These are phyloP conservation scores for Eudemis profundana DNA, from an alignment of 2,888 invertebrate genomes.

Conservation along the genomic window DNA sequence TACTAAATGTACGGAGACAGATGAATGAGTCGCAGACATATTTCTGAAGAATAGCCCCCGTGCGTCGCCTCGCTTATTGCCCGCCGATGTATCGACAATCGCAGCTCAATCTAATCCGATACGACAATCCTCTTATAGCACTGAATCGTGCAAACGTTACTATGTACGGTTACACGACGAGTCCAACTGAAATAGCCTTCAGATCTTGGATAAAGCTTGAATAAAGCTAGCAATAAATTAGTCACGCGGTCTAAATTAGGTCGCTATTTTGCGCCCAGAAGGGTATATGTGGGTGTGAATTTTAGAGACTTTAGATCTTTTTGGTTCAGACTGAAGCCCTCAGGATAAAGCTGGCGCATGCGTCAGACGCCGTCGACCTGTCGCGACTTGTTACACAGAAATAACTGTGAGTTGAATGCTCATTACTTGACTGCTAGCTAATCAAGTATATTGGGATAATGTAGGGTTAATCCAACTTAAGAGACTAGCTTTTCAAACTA, in stretches of 20 bases:
- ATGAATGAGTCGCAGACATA: too few relatives aligned
- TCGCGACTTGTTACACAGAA: slow-evolving; percentile 56
- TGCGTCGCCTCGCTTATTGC: slow-evolving; percentile 3
- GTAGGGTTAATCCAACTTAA: background rate
- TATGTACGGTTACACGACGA: slow-evolving; percentile 11
- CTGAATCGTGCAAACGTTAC: slow-evolving; percentile 21
- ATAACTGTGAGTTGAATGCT: slow-evolving; percentile 42
- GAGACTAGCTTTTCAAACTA: background rate
- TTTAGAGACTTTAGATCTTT: slow-evolving; percentile 8
- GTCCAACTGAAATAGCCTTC: slow-evolving; percentile 16
- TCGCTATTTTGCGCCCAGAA: background rate
- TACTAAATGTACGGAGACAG: too few relatives aligned
- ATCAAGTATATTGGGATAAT: slow-evolving; percentile 29
- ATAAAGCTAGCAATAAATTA: slow-evolving; percentile 40
- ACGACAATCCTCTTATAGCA: slow-evolving; percentile 13
- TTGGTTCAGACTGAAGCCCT: slow-evolving; percentile 46
- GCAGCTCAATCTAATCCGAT: slow-evolving; percentile 25
- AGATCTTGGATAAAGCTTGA: slow-evolving; percentile 19
- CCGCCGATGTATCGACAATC: slow-evolving; percentile 22
- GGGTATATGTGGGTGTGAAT: slow-evolving; percentile 8
- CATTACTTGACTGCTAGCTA: slow-evolving; percentile 32
- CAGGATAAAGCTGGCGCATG: slow-evolving; percentile 68
- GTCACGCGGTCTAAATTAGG: slow-evolving; percentile 39
- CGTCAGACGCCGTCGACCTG: slow-evolving; percentile 68
- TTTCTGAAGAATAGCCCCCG: too few relatives aligned